A percentile compares a stretch with the other conserved stretches of the same genome.
Conservation (phyloP, 2,113 vertebrate species). For the Sardina pilchardus region DNA sequence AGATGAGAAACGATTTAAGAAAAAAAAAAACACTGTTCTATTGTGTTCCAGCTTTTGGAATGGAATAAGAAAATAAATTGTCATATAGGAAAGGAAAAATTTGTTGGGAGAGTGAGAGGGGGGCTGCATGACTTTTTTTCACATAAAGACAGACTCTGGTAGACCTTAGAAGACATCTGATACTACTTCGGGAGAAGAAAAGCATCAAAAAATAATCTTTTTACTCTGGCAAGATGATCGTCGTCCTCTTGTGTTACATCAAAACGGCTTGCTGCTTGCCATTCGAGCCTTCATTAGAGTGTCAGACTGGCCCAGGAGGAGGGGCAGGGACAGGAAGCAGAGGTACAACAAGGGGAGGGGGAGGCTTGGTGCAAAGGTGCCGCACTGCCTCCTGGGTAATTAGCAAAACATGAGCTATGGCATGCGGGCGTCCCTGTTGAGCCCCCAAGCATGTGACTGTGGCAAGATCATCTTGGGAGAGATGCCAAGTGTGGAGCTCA, state of each 20-base stretch:
- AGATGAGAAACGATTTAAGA: too few species aligned
- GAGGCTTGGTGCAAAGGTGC: conserved; percentile 71
- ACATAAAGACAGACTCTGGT: too few species aligned
- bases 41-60: background rate
- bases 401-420: conserved; percentile 77
- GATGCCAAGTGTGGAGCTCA: conserved; percentile 58
- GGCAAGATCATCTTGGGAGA: conserved; percentile 77
- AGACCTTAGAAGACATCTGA: background rate
- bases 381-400: conserved; percentile 69
- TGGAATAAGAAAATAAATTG: background rate
- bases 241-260: background rate
- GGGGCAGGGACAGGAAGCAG: conserved; percentile 48
- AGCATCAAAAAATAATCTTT: background rate
- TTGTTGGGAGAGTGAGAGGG: too few species aligned
- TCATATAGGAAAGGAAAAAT: too few species aligned
- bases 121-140: too few species aligned
- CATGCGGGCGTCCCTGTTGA: conserved; percentile 68
- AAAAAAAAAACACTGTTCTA: too few species aligned
- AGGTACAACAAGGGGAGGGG: conserved; percentile 27
- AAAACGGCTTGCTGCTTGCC: background rate
- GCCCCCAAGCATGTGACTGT: conserved; percentile 73
- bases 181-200: background rate
- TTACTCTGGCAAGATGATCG: background rate
- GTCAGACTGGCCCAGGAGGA: conserved; percentile 31
- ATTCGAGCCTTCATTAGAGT: conserved; percentile 45